Evolutionary conservation across 2,113 vertebrate genomes (phyloP).

Genomic region (Mustelus asterias): DNA sequence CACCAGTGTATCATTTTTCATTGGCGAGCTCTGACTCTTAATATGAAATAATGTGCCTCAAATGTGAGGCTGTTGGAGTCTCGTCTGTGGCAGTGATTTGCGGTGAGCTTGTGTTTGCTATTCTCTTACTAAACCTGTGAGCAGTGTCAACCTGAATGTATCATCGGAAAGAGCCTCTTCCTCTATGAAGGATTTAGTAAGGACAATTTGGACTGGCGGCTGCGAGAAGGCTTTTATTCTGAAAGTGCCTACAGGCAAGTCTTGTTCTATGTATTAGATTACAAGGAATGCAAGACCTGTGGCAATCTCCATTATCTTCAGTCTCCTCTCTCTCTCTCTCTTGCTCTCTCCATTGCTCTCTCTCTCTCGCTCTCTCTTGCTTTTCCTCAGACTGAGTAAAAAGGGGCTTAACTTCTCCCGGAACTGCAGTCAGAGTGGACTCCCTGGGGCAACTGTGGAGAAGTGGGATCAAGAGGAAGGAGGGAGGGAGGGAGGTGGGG

Average conservation of each 20-base stretch:
- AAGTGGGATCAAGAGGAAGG: neutral
- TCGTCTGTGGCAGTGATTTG: neutral
- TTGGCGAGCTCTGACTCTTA: slow-evolving; percentile 8
- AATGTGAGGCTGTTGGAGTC: neutral
- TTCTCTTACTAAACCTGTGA: neutral
- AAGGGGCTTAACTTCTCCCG: neutral
- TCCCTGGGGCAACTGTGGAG: neutral
- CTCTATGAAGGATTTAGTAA: neutral
- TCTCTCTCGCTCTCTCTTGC: slow-evolving; percentile 44
- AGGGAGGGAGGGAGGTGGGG: too few species aligned
- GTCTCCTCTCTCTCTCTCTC: neutral
- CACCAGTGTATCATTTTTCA: neutral
- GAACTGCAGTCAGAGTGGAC: too few species aligned
- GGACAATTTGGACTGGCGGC: neutral
- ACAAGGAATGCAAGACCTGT: slow-evolving; percentile 50
- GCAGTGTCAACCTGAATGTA: neutral
- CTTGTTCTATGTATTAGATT: slow-evolving; percentile 45
- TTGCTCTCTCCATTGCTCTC: too few species aligned
- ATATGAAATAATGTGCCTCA: slow-evolving; percentile 22
- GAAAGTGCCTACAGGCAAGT: neutral
- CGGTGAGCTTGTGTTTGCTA: neutral
- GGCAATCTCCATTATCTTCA: slow-evolving; percentile 51
- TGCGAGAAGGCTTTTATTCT: neutral
- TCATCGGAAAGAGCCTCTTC: neutral
- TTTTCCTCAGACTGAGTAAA: neutral